Evolutionary conservation across 2,888 invertebrate species (phyloP), one percentile per base, ranked within the genome.

Genomic region (Apamea anceps): DNA sequence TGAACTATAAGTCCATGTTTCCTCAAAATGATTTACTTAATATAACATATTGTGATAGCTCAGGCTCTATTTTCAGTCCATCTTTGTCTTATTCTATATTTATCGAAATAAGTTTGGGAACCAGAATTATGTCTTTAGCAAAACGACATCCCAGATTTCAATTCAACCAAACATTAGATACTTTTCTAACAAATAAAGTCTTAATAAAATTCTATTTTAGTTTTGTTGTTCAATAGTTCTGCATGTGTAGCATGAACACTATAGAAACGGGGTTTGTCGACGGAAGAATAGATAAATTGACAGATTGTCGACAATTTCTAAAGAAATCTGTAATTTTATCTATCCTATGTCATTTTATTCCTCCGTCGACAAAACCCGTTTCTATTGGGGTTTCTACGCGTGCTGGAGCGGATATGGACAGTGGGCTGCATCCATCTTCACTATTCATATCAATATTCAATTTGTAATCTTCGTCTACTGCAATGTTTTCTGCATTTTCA

Each of bases 341-440:
- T 25, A 57, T 57, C 10, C 8, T 57, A 25, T 25, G 54, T 54
- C 10, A 57, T 57, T 54, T 25, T 57, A 18, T 51, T 51, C 51
- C 18, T 51, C 18, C 18, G 51, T 51, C 51, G 51, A 51, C 25
- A 57, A 57, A 57, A 57, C 57, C 57, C 57, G 0, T 25, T 57
- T 25, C 25, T 25, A 18, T 51, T 2, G 21, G 18, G 51, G 7
- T 51, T 57, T 8, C 8, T 57, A 57, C 57, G 57, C 57, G 54
- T 7, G 54, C 54, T 60, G 6, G 60, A 15, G 21, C 28, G n/a
- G 32, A 48, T 7, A 10, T 60, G 18, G 48, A 48, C 1, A 48
- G 21, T 0, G n/a, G 32, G 25, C n/a, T 12, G 25, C 80, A 66
- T 54, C 18, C 42, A 45, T 51, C 65, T 80, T 66, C 28, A 75